Evolutionary conservation across 2,888 invertebrate species (phyloP), one percentile per base, ranked within the genome.

Genomic region (Sphinx pinastri): DNA sequence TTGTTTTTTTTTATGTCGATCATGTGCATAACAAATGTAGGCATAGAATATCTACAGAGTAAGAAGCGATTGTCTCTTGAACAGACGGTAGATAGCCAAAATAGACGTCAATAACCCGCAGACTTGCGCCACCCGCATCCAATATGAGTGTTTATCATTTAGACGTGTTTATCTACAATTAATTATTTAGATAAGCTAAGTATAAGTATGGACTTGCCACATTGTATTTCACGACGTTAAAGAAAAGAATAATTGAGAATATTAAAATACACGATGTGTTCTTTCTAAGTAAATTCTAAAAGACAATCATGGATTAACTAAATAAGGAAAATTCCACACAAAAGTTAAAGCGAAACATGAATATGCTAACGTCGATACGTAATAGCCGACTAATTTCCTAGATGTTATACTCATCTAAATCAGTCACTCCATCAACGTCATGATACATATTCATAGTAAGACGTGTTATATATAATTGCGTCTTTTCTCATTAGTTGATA

Each of bases 401-500:
- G 63, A 63, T 45, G 45, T 60, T 60, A 47, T 8, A 38, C 47
- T 25, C 63, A 63, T 63, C 49, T 19, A 47, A 49, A 63, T 49
- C 63, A 63, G 49, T 63, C 63, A 63, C 13, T 63, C 49, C 2
- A 63, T 49, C 63, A 49, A 63, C 49, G n/a, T n/a, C n/a, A 63
- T 60, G 4, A 58, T 58, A 38, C 47, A 49, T 63, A 63, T 49
- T 63, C 19, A 63, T 63, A 16, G 63, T 49, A n/a, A n/a, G n/a
- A 5, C 49, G 47, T 0, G 16, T 4, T 3, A 0, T 63, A 63
- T 12, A 19, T 63, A 63, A 19, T 63, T 13, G 12, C 60, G 60
- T 16, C 12, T 63, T 63, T 60, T 47, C 63, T 63, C 63, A 49
- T 63, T 63, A 25, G 19, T 19, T 19, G 51, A 51, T 47, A 47